Evolutionary conservation across 2,113 vertebrate species (phyloP), one percentile per base, ranked within the genome.

Genomic region (Silurus asotus): DNA sequence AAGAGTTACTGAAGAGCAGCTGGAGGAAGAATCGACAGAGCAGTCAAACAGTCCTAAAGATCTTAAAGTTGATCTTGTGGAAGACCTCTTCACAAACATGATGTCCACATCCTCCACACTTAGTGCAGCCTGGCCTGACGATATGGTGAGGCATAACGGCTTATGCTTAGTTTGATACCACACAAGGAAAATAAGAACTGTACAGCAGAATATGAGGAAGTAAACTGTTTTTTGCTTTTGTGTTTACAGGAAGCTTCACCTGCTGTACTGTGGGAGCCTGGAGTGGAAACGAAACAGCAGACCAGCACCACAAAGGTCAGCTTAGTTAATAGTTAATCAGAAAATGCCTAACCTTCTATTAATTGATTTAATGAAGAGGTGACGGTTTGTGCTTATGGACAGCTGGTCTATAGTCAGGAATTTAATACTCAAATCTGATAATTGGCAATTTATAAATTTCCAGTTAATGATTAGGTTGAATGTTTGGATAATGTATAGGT

Each of bases 31-130:
- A 55, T 45, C 59, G 6, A 86, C 86, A 53, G 87, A 90, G 56
- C 13, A 37, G 2, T 28, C 90, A 90, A 83, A 90, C 89, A 65
- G 86, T 58, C 58, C 87, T 37, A 88, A 88, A 0, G 89, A 92
- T 78, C 80, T 87, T 80, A 93, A 92, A 87, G 86, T 81, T 1
- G 91, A 93, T 76, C 28, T 88, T 13, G 86, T 93, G 67, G 93
- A 93, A 88, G 92, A 94, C 56, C 92, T 93, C 15, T 94, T 91
- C 88, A 94, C 82, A 82, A 92, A 61, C 88, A 67, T 89, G 19
- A 61, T 88, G 1, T 78, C 77, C 20, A 64, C 87, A 2, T 1
- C 17, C 19, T n/a, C 20, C 58, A 19, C 72, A 3, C 11, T 28
- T 45, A 3, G 25, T 77, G 6, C 77, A 8, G 59, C 84, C 17